Evolutionary conservation across 2,113 vertebrate species (phyloP).

Genomic region (Dascyllus trimaculatus): DNA sequence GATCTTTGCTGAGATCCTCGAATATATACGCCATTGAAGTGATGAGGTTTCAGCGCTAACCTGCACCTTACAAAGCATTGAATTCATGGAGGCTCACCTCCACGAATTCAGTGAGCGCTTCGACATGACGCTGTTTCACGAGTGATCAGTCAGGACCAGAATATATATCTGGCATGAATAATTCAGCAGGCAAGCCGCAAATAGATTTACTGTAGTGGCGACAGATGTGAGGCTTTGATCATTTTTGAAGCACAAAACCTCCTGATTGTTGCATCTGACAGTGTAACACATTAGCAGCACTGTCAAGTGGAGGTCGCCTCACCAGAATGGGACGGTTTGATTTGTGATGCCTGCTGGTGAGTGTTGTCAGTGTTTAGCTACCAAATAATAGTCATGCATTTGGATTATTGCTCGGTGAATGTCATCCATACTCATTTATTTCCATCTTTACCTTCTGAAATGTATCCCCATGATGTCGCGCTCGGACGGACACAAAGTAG

Average conservation of each 20-base stretch:
- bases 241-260: conserved; percentile 48
- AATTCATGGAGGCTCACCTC: background rate
- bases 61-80: background rate
- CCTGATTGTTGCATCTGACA: conserved; percentile 22
- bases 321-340: background rate
- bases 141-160: conserved; percentile 49
- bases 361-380: background rate
- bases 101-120: background rate
- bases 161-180: conserved; percentile 62
- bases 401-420: background rate
- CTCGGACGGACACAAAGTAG: background rate
- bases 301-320: conserved; percentile 29
- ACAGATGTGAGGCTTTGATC: conserved; percentile 59
- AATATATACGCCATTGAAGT: background rate
- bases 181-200: conserved; percentile 61
- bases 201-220: conserved; percentile 65
- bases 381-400: background rate
- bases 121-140: conserved; percentile 38
- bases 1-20: background rate
- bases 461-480: background rate
- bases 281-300: conserved; percentile 13
- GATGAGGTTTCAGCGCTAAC: background rate
- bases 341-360: background rate
- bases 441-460: background rate
- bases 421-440: background rate